Evolutionary conservation across 2,113 vertebrate genomes (phyloP).

Genomic region (Dendrocopos noguchii): DNA sequence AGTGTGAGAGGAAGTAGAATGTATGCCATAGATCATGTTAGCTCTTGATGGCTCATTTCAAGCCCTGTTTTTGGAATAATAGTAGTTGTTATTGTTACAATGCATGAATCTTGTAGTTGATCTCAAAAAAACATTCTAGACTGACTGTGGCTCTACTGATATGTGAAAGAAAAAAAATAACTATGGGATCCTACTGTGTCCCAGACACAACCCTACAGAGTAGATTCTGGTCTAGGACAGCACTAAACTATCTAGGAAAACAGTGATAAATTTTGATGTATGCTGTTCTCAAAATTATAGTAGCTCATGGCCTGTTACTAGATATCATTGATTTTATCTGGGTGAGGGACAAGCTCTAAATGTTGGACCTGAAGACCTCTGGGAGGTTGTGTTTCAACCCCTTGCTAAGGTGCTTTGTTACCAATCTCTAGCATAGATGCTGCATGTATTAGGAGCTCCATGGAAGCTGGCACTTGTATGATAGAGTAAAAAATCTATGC

Average conservation of each 20-base stretch:
- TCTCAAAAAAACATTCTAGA: neutral
- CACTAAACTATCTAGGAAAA: neutral
- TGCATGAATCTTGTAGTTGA: neutral
- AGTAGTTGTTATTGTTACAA: neutral
- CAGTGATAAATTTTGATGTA: neutral
- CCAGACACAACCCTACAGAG: neutral
- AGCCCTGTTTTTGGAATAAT: neutral
- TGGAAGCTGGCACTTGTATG: neutral
- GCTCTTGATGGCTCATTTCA: neutral
- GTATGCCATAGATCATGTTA: neutral
- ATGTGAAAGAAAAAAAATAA: neutral
- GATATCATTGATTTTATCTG: neutral
- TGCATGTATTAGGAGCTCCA: accelerated
- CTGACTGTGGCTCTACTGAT: neutral
- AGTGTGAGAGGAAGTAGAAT: neutral
- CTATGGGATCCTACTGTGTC: neutral
- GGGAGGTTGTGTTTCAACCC: neutral
- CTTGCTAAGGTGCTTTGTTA: neutral
- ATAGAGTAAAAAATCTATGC: neutral
- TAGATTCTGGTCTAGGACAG: neutral
- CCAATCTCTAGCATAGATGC: neutral
- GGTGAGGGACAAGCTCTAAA: neutral
- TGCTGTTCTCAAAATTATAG: neutral
- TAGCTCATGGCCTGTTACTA: neutral
- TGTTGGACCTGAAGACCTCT: neutral